These are phyloP conservation scores for Drosophila nikananu DNA, from an alignment of 1,140 invertebrate genomes.

Conservation along the genomic window DNA sequence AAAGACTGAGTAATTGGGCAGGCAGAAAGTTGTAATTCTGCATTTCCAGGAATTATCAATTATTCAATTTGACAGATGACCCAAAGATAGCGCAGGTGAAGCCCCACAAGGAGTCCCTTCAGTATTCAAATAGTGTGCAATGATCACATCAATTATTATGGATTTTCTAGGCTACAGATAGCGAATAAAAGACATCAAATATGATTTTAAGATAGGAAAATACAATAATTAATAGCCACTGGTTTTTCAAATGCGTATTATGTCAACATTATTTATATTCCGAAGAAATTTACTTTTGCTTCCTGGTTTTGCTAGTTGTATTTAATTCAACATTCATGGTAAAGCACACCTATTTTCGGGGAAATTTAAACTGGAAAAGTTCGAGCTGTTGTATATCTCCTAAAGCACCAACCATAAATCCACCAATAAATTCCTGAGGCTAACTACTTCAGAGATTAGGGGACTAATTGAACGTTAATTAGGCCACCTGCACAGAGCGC, in stretches of 20 bases:
- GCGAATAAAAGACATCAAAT: constrained; percentile 12
- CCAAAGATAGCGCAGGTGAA: constrained; percentile 12
- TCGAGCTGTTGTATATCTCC: constrained; percentile 3
- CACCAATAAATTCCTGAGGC: constrained; percentile 20
- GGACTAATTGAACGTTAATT: constrained; percentile 3
- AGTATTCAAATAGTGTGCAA: constrained; percentile 19
- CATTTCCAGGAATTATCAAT: constrained; percentile 23
- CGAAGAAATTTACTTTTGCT: neutral
- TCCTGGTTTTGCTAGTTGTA: neutral
- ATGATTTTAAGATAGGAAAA: neutral
- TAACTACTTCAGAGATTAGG: constrained; percentile 47
- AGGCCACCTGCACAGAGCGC: neutral
- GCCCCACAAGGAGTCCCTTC: neutral
- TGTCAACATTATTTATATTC: constrained; percentile 21
- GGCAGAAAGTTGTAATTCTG: constrained; percentile 16
- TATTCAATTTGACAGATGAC: constrained; percentile 26
- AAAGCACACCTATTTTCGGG: constrained; percentile 2
- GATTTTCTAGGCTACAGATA: constrained; percentile 22
- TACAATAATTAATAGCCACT: neutral
- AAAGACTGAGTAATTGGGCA: constrained; percentile 18
- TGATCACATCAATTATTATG: constrained; percentile 5
- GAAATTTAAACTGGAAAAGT: neutral
- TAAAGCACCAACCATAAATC: constrained; percentile 9
- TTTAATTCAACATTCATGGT: neutral
- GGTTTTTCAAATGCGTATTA: neutral